phyloP scores from a whole-genome alignment of 2,888 invertebrate species.

The Agapostemon virescens region DNA sequence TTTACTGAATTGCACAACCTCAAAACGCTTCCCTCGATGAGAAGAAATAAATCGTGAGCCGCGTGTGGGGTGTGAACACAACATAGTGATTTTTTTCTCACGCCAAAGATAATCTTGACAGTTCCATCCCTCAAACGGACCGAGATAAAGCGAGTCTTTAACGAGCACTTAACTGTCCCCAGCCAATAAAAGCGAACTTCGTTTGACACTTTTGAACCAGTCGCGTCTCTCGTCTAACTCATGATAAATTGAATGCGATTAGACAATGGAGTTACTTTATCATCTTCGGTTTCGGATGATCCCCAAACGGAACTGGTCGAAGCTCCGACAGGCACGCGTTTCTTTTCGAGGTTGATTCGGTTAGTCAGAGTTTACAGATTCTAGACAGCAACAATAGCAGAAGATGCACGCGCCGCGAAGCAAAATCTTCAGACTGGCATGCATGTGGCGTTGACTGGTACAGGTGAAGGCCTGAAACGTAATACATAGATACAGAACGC shows the following conservation, averaged over 20 bases:
- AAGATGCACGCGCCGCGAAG: background rate
- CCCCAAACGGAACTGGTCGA: background rate
- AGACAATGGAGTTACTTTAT: constrained; percentile 32
- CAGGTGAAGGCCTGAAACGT: constrained; percentile 61
- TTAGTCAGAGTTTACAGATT: background rate
- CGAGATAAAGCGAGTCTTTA: constrained; percentile 69
- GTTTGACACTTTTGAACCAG: constrained; percentile 22
- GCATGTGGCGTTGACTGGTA: constrained; percentile 58
- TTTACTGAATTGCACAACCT: background rate
- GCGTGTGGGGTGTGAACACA: constrained; percentile 49
- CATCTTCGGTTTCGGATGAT: background rate
- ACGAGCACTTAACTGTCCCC: constrained; percentile 68
- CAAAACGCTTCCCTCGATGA: background rate
- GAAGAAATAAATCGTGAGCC: constrained; percentile 39
- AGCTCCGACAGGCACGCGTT: background rate
- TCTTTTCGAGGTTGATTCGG: background rate
- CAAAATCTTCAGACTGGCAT: constrained; percentile 54
- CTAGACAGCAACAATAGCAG: background rate
- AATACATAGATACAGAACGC: constrained; percentile 59
- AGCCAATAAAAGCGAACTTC: constrained; percentile 58
- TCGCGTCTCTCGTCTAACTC: constrained; percentile 4
- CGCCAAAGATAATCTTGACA: constrained; percentile 61
- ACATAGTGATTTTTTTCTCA: constrained; percentile 53
- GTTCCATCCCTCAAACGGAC: constrained; percentile 58
- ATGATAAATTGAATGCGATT: constrained; percentile 35